These are phyloP conservation scores for Tethea ocularis DNA, from an alignment of 2,888 invertebrate genomes.

Conservation along the genomic window DNA sequence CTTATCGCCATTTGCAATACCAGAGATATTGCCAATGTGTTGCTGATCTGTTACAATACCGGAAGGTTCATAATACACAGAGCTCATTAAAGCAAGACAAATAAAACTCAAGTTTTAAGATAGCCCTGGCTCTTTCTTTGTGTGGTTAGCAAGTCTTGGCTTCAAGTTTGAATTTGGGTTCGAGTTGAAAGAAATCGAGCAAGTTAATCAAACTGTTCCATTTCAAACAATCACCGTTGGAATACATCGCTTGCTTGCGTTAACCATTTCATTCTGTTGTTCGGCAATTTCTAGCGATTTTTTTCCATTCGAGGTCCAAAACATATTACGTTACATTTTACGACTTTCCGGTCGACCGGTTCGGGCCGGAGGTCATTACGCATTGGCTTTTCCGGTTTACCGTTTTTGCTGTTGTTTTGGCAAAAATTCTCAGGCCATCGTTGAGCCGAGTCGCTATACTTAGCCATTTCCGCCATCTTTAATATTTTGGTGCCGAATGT, in stretches of 20 bases:
- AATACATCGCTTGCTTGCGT: not conserved
- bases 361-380: constrained; percentile 44
- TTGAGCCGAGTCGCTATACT: constrained; percentile 27
- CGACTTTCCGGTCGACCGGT: constrained; percentile 39
- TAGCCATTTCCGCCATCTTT: constrained; percentile 30
- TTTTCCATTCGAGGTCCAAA: constrained; percentile 13
- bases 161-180: too few species aligned
- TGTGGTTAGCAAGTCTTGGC: too few species aligned
- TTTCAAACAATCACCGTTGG: not conserved
- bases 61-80: too few species aligned
- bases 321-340: constrained; percentile 44
- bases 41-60: too few species aligned
- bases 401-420: constrained; percentile 34
- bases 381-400: constrained; percentile 38
- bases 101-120: too few species aligned
- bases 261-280: constrained; percentile 1
- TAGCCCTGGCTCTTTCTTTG: too few species aligned
- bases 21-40: too few species aligned
- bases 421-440: constrained; percentile 33
- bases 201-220: not conserved
- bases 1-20: too few species aligned
- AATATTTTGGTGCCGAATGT: constrained; percentile 20
- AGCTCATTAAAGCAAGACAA: too few species aligned
- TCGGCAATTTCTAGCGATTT: constrained; percentile 4
- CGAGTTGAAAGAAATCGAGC: too few species aligned